Evolutionary conservation across 2,888 invertebrate genomes (phyloP).

Genomic region (Caenorhabditis macrosperma): DNA sequence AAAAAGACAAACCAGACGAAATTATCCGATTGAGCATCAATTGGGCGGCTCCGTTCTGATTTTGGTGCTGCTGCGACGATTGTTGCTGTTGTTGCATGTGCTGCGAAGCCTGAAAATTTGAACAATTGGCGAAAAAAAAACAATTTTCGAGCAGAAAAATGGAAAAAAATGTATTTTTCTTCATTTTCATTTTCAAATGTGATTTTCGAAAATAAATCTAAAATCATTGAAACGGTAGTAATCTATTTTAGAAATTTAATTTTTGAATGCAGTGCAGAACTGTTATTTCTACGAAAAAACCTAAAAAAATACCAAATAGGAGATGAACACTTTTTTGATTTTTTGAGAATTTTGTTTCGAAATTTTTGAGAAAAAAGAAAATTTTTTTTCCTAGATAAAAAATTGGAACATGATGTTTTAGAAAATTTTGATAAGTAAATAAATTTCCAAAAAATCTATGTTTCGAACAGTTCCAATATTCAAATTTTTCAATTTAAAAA

Average conservation of each 20-base stretch:
- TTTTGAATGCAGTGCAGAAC: no score
- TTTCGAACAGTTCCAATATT: no score
- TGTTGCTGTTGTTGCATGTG: conserved; percentile 48
- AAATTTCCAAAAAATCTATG: no score
- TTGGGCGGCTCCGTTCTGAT: conserved; percentile 13
- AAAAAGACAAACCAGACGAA: conserved; percentile 22
- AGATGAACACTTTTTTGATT: no score
- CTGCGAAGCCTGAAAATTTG: conserved; percentile 10
- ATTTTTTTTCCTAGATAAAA: no score
- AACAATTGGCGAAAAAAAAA: not conserved
- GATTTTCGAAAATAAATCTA: not conserved
- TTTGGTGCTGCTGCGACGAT: conserved; percentile 12
- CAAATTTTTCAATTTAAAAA: no score
- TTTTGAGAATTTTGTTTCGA: conserved; percentile 1
- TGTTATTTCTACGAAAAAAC: not conserved
- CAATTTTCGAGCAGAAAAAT: not conserved
- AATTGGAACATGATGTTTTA: no score
- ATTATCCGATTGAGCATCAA: conserved; percentile 19
- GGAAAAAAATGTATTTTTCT: not conserved
- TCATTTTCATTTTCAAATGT: no score
- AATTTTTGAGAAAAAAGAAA: no score
- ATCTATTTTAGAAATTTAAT: not conserved
- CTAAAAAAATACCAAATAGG: no score
- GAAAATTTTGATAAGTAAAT: no score
- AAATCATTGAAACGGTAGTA: not conserved